These are phyloP conservation scores for Coecobrya sp. DNA, from an alignment of 2,888 invertebrate genomes.

Conservation along the genomic window DNA sequence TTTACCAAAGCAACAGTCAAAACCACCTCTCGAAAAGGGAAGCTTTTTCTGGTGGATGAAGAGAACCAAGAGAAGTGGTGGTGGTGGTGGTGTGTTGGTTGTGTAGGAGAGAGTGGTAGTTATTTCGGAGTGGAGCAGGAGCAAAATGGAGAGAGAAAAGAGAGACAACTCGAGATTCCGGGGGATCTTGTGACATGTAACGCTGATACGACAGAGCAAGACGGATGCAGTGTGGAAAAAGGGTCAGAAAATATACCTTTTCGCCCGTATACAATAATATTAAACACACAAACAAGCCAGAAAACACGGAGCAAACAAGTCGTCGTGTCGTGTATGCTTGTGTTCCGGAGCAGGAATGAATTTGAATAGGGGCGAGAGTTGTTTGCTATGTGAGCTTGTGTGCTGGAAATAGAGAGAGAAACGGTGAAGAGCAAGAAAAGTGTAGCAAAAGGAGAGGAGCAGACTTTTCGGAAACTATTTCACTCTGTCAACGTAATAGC, in stretches of 20 bases:
- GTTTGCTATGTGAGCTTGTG: neutral
- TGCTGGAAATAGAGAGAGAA: neutral
- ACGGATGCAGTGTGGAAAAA: conserved; percentile 57
- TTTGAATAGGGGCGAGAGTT: conserved; percentile 75
- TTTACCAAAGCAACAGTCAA: conserved; percentile 70
- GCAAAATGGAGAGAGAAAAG: conserved; percentile 6
- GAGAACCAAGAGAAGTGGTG: neutral
- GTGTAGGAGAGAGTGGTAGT: too few species aligned
- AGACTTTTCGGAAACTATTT: conserved; percentile 78
- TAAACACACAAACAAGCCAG: conserved; percentile 12
- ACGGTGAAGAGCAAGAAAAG: neutral
- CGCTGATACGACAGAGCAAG: conserved; percentile 26
- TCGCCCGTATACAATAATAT: conserved; percentile 17
- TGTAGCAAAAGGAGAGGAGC: neutral
- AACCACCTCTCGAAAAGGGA: conserved; percentile 37
- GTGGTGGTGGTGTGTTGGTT: too few species aligned
- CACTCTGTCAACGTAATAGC: conserved; percentile 83
- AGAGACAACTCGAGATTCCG: conserved; percentile 59
- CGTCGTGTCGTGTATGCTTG: conserved; percentile 64
- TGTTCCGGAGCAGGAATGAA: conserved; percentile 64
- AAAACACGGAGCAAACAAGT: conserved; percentile 56
- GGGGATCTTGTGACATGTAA: conserved; percentile 75
- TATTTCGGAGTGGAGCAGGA: neutral
- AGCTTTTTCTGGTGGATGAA: neutral
- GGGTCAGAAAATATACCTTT: conserved; percentile 63